Evolutionary conservation across 2,113 vertebrate species (phyloP).

Genomic region (Scophthalmus maximus): DNA sequence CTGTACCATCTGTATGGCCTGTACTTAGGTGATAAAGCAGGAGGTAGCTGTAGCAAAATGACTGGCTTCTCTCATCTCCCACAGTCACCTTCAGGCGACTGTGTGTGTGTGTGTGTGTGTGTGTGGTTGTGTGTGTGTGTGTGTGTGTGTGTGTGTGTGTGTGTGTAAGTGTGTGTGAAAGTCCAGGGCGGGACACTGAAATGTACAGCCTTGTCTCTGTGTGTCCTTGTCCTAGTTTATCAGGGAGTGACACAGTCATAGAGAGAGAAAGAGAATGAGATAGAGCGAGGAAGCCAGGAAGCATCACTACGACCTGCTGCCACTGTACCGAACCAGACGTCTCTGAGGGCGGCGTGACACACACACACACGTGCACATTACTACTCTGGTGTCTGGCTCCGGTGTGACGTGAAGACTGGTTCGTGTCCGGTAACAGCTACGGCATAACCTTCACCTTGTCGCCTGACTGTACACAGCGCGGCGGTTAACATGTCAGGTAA

Average conservation of each 20-base stretch:
- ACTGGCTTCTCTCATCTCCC: conserved; percentile 62
- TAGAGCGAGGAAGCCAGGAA: conserved; percentile 20
- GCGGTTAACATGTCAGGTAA: not conserved
- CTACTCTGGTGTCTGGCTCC: conserved; percentile 21
- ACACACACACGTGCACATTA: conserved; percentile 26
- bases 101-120: conserved; percentile 15
- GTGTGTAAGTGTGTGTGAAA: conserved; percentile 5
- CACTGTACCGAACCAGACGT: conserved; percentile 57
- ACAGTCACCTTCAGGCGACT: conserved; percentile 58
- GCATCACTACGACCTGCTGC: conserved; percentile 44
- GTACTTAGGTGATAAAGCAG: conserved; percentile 65
- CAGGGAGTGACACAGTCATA: conserved; percentile 11
- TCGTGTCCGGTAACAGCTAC: not conserved
- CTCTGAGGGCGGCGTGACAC: conserved; percentile 40
- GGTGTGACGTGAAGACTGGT: not conserved
- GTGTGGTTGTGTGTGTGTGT: conserved; percentile 8
- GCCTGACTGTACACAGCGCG: not conserved
- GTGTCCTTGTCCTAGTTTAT: conserved; percentile 77
- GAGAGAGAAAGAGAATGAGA: conserved; percentile 4
- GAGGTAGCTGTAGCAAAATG: conserved; percentile 56
- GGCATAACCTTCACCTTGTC: conserved; percentile 14
- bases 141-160: conserved; percentile 11
- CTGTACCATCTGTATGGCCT: conserved; percentile 48
- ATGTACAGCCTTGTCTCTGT: conserved; percentile 61
- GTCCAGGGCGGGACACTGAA: conserved; percentile 58